phyloP scores from a whole-genome alignment of 2,113 vertebrate genomes.

The Ancistrus triradiatus region DNA sequence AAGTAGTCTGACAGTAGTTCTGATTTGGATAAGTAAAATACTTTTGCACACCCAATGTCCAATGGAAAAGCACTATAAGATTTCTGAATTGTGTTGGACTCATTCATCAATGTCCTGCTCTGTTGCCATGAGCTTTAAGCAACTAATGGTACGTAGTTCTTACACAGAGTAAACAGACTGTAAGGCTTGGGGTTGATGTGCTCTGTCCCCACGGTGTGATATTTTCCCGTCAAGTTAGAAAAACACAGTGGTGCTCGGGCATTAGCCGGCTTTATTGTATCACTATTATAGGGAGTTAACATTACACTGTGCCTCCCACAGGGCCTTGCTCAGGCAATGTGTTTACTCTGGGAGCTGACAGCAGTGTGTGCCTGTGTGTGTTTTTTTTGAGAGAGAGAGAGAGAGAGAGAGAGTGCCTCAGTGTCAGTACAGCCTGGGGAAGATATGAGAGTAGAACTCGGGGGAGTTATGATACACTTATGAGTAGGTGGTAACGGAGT shows the following conservation, averaged over 20 bases:
- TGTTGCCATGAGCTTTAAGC: background rate
- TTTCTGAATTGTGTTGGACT: background rate
- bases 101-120: background rate
- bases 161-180: background rate
- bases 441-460: conserved; percentile 28
- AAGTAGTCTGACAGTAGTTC: background rate
- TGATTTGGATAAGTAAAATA: no score
- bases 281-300: conserved; percentile 33
- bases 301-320: conserved; percentile 52
- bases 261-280: conserved; percentile 52
- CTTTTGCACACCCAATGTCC: no score
- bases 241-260: background rate
- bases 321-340: conserved; percentile 53
- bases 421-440: conserved; percentile 30
- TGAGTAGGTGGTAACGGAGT: conserved; percentile 37
- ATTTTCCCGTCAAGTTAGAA: conserved; percentile 24
- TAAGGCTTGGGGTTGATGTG: background rate
- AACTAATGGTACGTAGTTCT: background rate
- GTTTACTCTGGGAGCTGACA: conserved; percentile 62
- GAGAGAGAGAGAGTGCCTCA: background rate
- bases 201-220: background rate
- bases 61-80: background rate
- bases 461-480: conserved; percentile 32
- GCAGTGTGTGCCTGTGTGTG: conserved; percentile 30
- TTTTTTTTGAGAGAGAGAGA: conserved; percentile 15